Evolutionary conservation across 2,888 invertebrate species (phyloP).

Genomic region (Alloplasta piceator): DNA sequence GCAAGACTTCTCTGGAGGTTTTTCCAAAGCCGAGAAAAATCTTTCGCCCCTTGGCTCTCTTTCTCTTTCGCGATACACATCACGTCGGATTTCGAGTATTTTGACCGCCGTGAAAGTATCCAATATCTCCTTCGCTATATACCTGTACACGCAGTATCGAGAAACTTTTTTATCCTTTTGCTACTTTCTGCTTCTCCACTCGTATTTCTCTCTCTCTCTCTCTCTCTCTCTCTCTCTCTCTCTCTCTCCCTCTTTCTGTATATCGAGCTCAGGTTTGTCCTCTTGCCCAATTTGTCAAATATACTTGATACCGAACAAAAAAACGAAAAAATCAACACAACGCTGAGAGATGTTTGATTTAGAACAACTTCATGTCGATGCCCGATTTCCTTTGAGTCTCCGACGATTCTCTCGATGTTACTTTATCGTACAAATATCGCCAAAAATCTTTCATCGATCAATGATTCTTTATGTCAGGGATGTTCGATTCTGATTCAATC

Average conservation of each 20-base stretch:
- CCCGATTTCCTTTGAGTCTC: constrained; percentile 3
- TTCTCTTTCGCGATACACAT: constrained; percentile 15
- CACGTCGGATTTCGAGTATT: constrained; percentile 41
- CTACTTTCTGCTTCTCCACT: neutral
- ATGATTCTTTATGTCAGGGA: too few species aligned
- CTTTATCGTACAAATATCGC: too few species aligned
- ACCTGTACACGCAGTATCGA: neutral
- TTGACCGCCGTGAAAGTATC: constrained; percentile 44
- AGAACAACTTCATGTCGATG: constrained; percentile 12
- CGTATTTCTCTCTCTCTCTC: constrained; percentile 2
- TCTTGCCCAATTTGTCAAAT: constrained; percentile 37
- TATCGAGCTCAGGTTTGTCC: neutral
- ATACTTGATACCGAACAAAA: constrained; percentile 25
- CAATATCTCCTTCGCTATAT: constrained; percentile 42
- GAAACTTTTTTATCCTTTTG: constrained; percentile 23
- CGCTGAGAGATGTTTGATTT: constrained; percentile 37
- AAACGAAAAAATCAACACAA: constrained; percentile 14
- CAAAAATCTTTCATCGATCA: too few species aligned
- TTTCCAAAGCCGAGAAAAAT: constrained; percentile 30
- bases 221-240: neutral
- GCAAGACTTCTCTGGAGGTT: constrained; percentile 40
- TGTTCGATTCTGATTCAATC: too few species aligned
- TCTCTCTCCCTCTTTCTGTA: neutral
- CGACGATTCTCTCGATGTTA: too few species aligned
- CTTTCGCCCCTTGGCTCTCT: neutral